phyloP scores from a whole-genome alignment of 1,140 invertebrate genomes.

The Nasonia vitripennis region DNA sequence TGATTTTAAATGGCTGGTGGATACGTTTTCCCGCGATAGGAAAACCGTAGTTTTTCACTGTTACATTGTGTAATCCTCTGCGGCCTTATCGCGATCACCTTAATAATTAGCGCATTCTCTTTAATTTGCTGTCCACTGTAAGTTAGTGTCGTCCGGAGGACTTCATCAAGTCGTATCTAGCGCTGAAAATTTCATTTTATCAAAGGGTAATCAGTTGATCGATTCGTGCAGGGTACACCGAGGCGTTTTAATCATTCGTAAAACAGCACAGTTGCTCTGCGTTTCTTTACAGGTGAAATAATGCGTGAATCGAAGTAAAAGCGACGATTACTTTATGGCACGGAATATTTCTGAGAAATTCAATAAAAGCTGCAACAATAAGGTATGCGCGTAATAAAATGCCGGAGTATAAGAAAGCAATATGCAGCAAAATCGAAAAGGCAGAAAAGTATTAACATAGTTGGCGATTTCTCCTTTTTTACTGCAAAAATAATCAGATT shows the following conservation, averaged over 20 bases:
- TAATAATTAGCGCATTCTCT: conserved; percentile 9
- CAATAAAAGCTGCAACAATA: no score
- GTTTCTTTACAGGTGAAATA: no score
- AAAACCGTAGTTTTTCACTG: conserved; percentile 9
- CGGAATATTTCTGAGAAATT: no score
- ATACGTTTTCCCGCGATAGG: conserved; percentile 11
- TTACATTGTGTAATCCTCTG: not conserved
- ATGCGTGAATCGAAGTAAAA: no score
- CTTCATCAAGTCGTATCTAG: not conserved
- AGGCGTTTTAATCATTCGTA: no score
- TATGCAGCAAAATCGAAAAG: not conserved
- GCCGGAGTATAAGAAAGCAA: no score
- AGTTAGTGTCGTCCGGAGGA: not conserved
- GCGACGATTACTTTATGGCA: no score
- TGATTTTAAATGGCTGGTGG: not conserved
- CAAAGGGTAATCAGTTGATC: no score
- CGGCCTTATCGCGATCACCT: not conserved
- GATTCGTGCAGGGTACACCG: no score
- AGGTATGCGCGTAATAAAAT: no score
- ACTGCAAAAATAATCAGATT: conserved; percentile 6
- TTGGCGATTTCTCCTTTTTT: not conserved
- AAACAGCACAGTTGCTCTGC: no score
- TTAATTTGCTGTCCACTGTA: not conserved
- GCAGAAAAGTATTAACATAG: not conserved
- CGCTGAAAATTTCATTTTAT: not conserved